Evolutionary conservation across 1,140 invertebrate species (phyloP).

Genomic region (Uloborus diversus): DNA sequence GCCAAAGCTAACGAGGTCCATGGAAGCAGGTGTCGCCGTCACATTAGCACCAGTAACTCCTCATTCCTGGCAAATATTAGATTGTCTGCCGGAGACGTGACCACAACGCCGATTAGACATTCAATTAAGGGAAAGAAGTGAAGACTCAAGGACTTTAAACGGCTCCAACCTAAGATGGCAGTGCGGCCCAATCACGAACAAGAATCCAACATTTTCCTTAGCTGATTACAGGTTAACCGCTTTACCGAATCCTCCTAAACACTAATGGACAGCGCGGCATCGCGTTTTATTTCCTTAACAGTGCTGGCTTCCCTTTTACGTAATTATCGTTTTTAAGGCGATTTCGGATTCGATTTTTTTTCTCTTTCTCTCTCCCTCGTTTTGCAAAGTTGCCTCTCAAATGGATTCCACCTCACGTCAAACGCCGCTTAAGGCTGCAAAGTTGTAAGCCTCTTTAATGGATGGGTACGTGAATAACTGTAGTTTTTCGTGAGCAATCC

Average conservation of each 20-base stretch:
- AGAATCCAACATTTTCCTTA: conserved; percentile 13
- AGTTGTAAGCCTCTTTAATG: too few species aligned
- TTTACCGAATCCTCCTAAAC: conserved; percentile 21
- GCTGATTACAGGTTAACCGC: conserved; percentile 42
- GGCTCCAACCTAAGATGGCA: neutral
- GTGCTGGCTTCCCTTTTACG: conserved; percentile 30
- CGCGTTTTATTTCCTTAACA: conserved; percentile 30
- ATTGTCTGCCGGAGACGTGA: neutral
- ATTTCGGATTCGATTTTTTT: neutral
- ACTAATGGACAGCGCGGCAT: conserved; percentile 38
- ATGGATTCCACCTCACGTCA: conserved; percentile 36
- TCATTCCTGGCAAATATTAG: too few species aligned
- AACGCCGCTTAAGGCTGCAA: neutral
- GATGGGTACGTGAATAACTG: too few species aligned
- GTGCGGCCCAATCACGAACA: conserved; percentile 19
- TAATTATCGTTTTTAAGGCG: conserved; percentile 47
- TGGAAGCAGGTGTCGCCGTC: too few species aligned
- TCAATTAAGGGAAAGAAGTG: conserved; percentile 45
- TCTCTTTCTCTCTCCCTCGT: neutral
- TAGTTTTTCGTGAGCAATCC: too few species aligned
- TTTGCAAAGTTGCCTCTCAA: neutral
- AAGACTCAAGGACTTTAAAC: conserved; percentile 41
- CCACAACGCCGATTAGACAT: conserved; percentile 35
- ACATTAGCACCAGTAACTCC: too few species aligned
- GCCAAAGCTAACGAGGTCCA: too few species aligned